Evolutionary conservation across 2,888 invertebrate species (phyloP).

Genomic region (Sarcophaga rosellei): DNA sequence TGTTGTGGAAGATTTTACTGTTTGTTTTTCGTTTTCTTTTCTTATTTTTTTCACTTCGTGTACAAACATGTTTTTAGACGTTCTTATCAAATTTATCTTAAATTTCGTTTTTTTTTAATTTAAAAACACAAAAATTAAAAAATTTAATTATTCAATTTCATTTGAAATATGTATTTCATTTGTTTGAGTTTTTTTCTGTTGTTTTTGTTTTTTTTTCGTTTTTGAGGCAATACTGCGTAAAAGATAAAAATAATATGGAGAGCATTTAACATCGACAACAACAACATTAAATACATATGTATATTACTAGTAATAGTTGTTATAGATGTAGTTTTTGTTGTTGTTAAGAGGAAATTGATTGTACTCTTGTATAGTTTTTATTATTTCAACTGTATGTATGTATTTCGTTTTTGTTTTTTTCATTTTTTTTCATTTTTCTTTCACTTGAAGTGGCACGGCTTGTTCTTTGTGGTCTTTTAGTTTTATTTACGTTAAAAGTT

Average conservation of each 20-base stretch:
- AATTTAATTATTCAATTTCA: conserved; percentile 2
- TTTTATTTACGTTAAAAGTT: no score
- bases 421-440: not conserved
- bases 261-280: no score
- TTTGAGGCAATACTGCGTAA: not conserved
- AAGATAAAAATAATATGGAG: no score
- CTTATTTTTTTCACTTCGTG: not conserved
- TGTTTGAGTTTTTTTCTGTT: not conserved
- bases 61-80: not conserved
- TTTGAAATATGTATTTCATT: conserved; percentile 1
- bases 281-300: not conserved
- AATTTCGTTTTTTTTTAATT: conserved; percentile 11
- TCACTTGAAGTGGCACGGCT: not conserved
- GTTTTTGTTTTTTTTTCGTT: not conserved
- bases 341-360: conserved; percentile 42
- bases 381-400: no score
- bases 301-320: not conserved
- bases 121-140: conserved; percentile 1
- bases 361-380: conserved; percentile 20
- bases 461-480: conserved; percentile 5
- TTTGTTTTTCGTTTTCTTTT: not conserved
- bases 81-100: conserved; percentile 49
- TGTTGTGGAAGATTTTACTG: not conserved
- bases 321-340: no score
- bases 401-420: conserved; percentile 3